Base-by-base conservation (phyloP, 2,888 invertebrate species). In the Nemotelus nigrinus region DNA sequence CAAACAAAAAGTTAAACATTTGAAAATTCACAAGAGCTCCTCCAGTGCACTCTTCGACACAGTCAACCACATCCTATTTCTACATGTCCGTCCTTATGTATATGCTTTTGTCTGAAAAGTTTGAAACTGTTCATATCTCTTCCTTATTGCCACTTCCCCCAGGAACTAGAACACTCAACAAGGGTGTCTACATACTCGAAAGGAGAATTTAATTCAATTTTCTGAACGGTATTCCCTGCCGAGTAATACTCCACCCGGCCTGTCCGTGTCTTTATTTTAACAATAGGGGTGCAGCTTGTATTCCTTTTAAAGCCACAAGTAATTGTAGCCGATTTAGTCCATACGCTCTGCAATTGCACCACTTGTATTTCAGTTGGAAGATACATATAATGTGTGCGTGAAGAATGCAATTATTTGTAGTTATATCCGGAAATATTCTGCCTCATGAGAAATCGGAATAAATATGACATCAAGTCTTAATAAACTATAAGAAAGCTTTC, bases 161-260 rank as follows among this genome's bases (percentile, higher is more conserved):
- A 25, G 25, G 25, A 25, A 25, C 25, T 25, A 25, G 53, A 53
- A 43, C 43, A 43, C 41, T 10, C 43, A 55, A 47, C 41, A 74
- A 74, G 60, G 63, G 74, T 74, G 74, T 74, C 74, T 74, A 74
- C 74, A 63, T 25, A 55, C 47, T 74, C 48, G 60, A 63, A 48
- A 74, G 60, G 74, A 74, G 48, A 74, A 50, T 74, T 74, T 74
- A 74, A 74, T 74, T 74, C 63, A 74, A 74, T 74, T 74, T 74
- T 45, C 74, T 25, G 41, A 50, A 60, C 63, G 63, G 44, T 63
- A 50, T 48, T 74, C 60, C 63, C 74, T 48, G 41, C 41, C 60
- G 60, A 60, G 63, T 74, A 74, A 60, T 50, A 55, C 70, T 39
- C 43, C 43, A 41, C 53, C 10, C 53, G 55, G 10, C 7, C 41